Conservation (phyloP, 2,888 invertebrate genomes). For the Plagodis pulveraria region DNA sequence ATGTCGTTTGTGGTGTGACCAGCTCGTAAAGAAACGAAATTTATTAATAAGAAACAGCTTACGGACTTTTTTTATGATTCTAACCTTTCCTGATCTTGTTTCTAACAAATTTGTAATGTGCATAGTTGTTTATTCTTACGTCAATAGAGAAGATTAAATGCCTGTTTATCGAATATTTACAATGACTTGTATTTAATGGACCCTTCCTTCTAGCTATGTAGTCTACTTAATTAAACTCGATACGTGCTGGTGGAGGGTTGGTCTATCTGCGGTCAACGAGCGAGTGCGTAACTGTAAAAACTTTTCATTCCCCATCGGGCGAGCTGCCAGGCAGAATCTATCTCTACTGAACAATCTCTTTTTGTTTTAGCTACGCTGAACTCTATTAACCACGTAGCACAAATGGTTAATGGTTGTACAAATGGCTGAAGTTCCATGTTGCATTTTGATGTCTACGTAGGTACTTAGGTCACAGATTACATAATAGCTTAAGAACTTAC, state of each 20-base stretch:
- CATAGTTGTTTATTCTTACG: too few species aligned
- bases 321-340: constrained; percentile 38
- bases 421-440: constrained; percentile 5
- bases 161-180: too few species aligned
- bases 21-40: neutral
- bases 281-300: constrained; percentile 40
- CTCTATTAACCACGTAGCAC: constrained; percentile 12
- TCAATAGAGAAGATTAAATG: too few species aligned
- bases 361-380: constrained; percentile 26
- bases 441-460: neutral
- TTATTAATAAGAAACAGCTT: neutral
- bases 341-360: constrained; percentile 35
- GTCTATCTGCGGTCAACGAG: constrained; percentile 35
- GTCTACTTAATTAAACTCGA: constrained; percentile 20
- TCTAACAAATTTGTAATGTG: too few species aligned
- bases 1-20: neutral
- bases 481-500: too few species aligned
- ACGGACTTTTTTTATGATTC: neutral
- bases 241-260: constrained; percentile 7
- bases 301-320: constrained; percentile 46
- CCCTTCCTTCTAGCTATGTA: constrained; percentile 12
- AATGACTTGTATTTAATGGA: constrained; percentile 10
- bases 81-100: neutral
- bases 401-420: constrained; percentile 11
- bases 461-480: too few species aligned